Conservation (phyloP, 2,113 vertebrate genomes). For the Channa maculata region DNA sequence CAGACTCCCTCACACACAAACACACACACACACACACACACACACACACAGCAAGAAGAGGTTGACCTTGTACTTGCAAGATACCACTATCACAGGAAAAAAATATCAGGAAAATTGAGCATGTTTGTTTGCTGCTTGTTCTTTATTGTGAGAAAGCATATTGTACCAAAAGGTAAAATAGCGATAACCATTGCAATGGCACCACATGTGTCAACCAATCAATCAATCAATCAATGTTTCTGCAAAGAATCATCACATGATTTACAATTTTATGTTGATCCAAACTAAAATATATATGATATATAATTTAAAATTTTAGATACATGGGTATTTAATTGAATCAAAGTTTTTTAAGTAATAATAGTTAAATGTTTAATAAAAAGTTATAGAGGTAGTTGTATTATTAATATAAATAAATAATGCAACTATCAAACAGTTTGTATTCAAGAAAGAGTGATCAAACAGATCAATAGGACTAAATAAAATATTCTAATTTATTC, state of each 20-base stretch:
- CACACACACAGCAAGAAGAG: neutral
- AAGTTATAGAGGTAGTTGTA: too few species aligned
- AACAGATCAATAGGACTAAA: neutral
- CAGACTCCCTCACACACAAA: neutral
- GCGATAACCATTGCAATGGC: too few species aligned
- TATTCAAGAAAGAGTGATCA: too few species aligned
- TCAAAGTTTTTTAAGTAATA: too few species aligned
- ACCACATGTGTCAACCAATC: too few species aligned
- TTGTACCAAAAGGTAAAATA: neutral
- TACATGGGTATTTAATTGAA: too few species aligned
- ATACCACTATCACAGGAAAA: constrained; percentile 58
- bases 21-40: neutral
- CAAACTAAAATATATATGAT: neutral
- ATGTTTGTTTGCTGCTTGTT: constrained; percentile 55
- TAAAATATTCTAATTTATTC: neutral
- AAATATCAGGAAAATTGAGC: constrained; percentile 26
- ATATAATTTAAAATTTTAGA: too few species aligned
- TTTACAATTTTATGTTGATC: neutral
- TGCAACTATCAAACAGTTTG: too few species aligned
- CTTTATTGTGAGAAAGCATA: constrained; percentile 1
- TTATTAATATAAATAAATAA: too few species aligned
- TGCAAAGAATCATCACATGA: neutral
- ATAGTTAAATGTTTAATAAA: too few species aligned
- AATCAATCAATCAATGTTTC: neutral
- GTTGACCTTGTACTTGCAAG: constrained; percentile 67